These are phyloP conservation scores for Cherax quadricarinatus DNA, from an alignment of 1,140 invertebrate genomes.

Conservation along the genomic window DNA sequence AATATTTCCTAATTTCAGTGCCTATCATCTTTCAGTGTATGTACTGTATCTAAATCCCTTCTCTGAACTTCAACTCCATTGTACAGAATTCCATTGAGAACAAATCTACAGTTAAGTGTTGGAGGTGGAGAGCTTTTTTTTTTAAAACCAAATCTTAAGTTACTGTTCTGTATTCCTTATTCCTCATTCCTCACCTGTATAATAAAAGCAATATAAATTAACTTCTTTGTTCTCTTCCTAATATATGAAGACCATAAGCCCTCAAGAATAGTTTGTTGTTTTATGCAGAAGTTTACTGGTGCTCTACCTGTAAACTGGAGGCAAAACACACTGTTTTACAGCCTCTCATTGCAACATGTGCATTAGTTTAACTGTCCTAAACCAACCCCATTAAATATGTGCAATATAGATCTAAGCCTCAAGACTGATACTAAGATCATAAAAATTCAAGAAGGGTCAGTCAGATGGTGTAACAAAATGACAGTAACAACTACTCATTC, in stretches of 20 bases:
- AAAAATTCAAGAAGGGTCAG: background rate
- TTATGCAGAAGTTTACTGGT: background rate
- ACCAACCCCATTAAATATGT: slow-evolving; percentile 28
- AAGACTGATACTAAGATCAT: slow-evolving; percentile 31
- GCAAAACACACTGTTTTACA: background rate
- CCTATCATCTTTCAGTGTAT: slow-evolving; percentile 46
- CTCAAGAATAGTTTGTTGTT: background rate
- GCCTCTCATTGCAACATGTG: background rate
- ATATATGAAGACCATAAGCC: background rate
- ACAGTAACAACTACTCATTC: background rate
- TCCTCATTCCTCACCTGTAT: background rate
- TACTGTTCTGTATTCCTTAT: background rate
- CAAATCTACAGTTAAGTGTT: background rate
- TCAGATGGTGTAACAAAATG: background rate
- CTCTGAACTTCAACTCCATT: background rate
- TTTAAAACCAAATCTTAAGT: background rate
- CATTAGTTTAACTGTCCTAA: background rate
- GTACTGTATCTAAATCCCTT: slow-evolving; percentile 22
- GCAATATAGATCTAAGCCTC: slow-evolving; percentile 67
- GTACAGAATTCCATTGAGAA: background rate
- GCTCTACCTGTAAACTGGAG: background rate
- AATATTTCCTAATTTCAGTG: slow-evolving; percentile 60
- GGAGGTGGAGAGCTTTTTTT: background rate
- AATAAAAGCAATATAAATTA: background rate
- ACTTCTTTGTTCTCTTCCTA: background rate